Percentiles rank a stretch among this genome's conserved stretches.
Conservation (phyloP, 2,797 vertebrate genomes). For the Synanceia verrucosa region DNA sequence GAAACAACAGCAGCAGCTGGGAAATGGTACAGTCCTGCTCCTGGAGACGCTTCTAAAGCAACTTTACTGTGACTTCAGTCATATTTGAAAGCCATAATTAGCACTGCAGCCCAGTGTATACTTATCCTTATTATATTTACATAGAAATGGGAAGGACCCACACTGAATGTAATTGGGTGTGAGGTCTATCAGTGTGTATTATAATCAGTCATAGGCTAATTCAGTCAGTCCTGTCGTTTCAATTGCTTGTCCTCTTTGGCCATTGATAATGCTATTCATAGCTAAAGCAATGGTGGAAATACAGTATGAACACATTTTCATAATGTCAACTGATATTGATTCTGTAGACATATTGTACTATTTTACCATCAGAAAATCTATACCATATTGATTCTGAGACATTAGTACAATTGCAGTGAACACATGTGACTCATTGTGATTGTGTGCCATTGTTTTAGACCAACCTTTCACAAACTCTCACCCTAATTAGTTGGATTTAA, state of each 20-base stretch:
- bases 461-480: not conserved
- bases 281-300: conserved; percentile 1
- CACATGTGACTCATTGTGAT: not conserved
- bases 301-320: not conserved
- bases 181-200: not conserved
- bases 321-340: conserved; percentile 1
- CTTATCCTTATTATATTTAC: conserved; percentile 8
- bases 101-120: not conserved
- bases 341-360: not conserved
- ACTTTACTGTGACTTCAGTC: not conserved
- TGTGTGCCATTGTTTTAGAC: not conserved
- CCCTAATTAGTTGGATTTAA: not conserved
- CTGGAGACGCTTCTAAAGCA: not conserved
- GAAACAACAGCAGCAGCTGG: conserved; percentile 31
- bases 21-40: conserved; percentile 13
- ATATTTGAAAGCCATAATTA: conserved; percentile 4
- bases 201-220: conserved; percentile 5
- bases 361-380: conserved; percentile 5
- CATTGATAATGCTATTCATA: conserved; percentile 22
- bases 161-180: not conserved
- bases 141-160: not conserved
- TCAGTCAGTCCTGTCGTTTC: conserved; percentile 9
- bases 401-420: conserved; percentile 1
- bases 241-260: conserved; percentile 26
- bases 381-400: conserved; percentile 3